Percentiles rank a stretch among this genome's conserved stretches.
phyloP scores from a whole-genome alignment of 2,797 vertebrate species.

The Pristis pectinata region DNA sequence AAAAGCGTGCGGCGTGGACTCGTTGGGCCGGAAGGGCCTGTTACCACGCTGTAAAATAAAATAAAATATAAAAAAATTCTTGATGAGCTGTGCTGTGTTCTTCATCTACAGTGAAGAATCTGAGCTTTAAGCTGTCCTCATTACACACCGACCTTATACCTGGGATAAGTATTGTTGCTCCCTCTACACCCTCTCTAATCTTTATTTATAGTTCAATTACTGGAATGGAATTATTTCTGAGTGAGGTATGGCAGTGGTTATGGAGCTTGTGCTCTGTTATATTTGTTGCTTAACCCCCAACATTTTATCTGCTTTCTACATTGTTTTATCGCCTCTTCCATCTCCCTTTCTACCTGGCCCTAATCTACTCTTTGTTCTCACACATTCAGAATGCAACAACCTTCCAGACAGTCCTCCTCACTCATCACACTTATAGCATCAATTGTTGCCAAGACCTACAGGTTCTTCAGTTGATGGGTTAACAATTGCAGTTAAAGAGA shows the following conservation, averaged over 20 bases:
- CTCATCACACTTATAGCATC: background rate
- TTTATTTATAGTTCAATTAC: background rate
- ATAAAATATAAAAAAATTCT: no score
- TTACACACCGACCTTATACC: background rate
- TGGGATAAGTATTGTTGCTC: background rate
- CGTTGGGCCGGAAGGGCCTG: no score
- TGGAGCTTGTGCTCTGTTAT: background rate
- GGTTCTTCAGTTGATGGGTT: background rate
- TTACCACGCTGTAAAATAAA: no score
- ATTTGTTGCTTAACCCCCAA: background rate
- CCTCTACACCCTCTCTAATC: background rate
- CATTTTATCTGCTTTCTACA: background rate
- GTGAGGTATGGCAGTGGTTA: background rate
- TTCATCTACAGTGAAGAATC: background rate
- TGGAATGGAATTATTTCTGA: background rate
- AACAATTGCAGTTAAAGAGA: no score
- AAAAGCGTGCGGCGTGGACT: no score
- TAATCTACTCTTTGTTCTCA: no score
- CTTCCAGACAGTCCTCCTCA: background rate
- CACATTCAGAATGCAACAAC: background rate
- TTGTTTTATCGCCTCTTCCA: background rate
- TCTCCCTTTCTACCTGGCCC: background rate
- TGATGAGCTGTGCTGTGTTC: background rate
- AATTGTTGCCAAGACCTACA: background rate
- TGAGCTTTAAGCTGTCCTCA: background rate